Evolutionary conservation across 1,140 invertebrate species (phyloP), one percentile per base, ranked within the genome.

Genomic region (Dysdera silvatica): DNA sequence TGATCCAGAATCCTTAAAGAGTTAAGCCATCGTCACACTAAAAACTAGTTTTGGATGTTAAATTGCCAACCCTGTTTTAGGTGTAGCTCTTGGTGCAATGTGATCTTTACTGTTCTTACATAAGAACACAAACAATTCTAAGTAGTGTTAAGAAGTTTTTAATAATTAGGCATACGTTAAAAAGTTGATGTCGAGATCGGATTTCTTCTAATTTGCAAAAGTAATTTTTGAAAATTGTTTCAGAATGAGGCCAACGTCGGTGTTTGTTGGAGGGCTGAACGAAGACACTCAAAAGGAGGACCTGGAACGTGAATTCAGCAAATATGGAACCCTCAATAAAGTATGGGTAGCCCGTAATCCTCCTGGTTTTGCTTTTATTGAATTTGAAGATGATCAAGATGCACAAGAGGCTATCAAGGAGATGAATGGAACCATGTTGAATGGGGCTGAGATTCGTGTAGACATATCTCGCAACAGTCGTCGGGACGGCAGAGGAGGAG

Each of bases 281-380:
- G 67, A 63, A 29, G 45, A 61, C 26, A 43, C 69, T 14, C 48
- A 60, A n/a, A 71, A 69, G 51, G 71, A 72, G n/a, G 70, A 77
- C 53, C 61, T 78, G 4, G 77, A 80, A 64, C 73, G 76, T 54
- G 75, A 76, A n/a, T 83, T 83, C 69, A 72, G 75, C 54, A 78
- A 79, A 53, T 83, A 77, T 72, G 82, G 82, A 20, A 74, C 75
- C 49, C 72, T 83, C 40, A 77, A 74, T 24, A 85, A 88, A 73
- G 80, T 84, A 29, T 83, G 82, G 82, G 82, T 83, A 5, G 82
- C 82, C 2, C 74, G 81, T 65, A 83, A 83, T 69, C 79, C 78
- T 14, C 79, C 78, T 24, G 79, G 82, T 2, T 83, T 83, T 75
- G 82, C 82, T 23, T 83, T 84, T 72, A 74, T 83, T 48, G 82